These are phyloP conservation scores for Zootoca vivipara DNA, from an alignment of 2,113 vertebrate species.

Conservation along the genomic window DNA sequence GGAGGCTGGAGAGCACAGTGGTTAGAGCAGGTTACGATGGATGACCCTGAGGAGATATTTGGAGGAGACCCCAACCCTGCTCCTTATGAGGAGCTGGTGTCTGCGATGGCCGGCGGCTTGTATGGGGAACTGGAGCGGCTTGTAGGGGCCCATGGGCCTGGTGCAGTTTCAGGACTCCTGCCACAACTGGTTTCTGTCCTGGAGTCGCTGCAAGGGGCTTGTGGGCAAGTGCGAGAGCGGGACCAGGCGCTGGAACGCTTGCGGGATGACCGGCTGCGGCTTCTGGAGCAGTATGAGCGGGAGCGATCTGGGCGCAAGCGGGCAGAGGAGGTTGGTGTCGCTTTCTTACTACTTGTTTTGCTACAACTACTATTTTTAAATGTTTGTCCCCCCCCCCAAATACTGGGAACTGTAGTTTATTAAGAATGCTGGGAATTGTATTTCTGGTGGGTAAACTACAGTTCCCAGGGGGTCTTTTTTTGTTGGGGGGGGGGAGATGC, in stretches of 20 bases:
- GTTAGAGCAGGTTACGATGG: slow-evolving; percentile 22
- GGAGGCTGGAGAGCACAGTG: neutral
- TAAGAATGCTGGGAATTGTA: too few relatives aligned
- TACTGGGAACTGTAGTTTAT: too few relatives aligned
- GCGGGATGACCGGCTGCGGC: slow-evolving; percentile 21
- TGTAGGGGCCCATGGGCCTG: slow-evolving; percentile 37
- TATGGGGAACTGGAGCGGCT: slow-evolving; percentile 52
- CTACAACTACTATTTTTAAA: neutral
- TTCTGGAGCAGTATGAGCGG: slow-evolving; percentile 22
- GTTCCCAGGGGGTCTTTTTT: too few relatives aligned
- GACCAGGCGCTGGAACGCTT: slow-evolving; percentile 33
- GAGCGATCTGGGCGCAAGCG: slow-evolving; percentile 19
- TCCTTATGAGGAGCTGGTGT: slow-evolving; percentile 50
- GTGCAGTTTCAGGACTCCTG: slow-evolving; percentile 39
- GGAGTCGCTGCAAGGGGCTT: slow-evolving; percentile 37
- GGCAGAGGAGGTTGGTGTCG: slow-evolving; percentile 20
- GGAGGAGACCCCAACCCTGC: slow-evolving; percentile 17
- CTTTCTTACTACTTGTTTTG: neutral
- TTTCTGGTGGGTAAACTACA: too few relatives aligned
- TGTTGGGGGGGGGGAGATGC: too few relatives aligned
- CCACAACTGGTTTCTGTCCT: slow-evolving; percentile 46
- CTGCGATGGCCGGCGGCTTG: slow-evolving; percentile 32
- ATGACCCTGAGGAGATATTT: slow-evolving; percentile 36
- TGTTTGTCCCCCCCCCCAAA: too few relatives aligned
- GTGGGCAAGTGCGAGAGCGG: slow-evolving; percentile 25